These are phyloP conservation scores for Dioctria linearis DNA, from an alignment of 2,888 invertebrate genomes.

Conservation along the genomic window DNA sequence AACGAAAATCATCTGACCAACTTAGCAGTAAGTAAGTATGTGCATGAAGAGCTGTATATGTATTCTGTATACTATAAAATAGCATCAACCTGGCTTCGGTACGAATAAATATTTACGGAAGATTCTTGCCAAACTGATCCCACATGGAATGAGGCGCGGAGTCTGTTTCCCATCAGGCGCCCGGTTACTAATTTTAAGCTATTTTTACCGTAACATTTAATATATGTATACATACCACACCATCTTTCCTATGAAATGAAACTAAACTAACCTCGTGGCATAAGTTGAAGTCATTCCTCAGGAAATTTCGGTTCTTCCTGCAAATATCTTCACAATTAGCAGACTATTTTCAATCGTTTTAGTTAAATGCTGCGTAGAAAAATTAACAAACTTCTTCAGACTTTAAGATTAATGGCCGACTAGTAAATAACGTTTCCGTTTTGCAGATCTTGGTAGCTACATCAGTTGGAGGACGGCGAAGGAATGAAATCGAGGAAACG, in stretches of 20 bases:
- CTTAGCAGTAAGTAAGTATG: too few species aligned
- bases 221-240: not conserved
- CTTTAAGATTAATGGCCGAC: conserved; percentile 24
- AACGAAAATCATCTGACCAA: conserved; percentile 24
- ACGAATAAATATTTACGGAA: conserved; percentile 46
- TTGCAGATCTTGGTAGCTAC: conserved; percentile 23
- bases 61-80: not conserved
- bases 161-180: conserved; percentile 49
- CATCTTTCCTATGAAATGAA: not conserved
- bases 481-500: not conserved
- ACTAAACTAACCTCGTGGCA: conserved; percentile 3
- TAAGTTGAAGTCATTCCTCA: not conserved
- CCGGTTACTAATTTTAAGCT: conserved; percentile 43
- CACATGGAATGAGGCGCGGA: conserved; percentile 23
- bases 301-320: not conserved
- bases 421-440: conserved; percentile 20
- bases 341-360: conserved; percentile 17
- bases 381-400: conserved; percentile 27
- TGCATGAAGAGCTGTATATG: too few species aligned
- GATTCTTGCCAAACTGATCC: conserved; percentile 46
- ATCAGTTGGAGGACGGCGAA: conserved; percentile 13
- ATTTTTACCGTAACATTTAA: conserved; percentile 14
- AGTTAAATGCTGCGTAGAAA: not conserved
- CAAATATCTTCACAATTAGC: not conserved
- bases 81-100: conserved; percentile 34